These are phyloP conservation scores for Eilema sororculum DNA, from an alignment of 2,888 invertebrate genomes.

Conservation along the genomic window DNA sequence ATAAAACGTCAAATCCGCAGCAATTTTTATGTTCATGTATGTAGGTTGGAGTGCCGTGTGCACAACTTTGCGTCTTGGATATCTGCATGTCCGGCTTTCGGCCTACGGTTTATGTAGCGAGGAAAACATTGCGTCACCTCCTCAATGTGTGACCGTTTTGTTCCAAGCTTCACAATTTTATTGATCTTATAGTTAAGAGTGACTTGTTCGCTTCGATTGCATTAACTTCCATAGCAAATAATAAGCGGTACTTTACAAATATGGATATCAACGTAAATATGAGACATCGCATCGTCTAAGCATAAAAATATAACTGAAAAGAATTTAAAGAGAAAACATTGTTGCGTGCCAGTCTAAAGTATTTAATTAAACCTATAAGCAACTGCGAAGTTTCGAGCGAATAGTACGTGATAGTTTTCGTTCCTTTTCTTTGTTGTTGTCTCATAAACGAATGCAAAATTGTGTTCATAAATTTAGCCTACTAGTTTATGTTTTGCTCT, in stretches of 20 bases:
- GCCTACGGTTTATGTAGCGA: conserved; percentile 71
- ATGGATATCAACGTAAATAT: background rate
- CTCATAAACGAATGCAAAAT: conserved; percentile 4
- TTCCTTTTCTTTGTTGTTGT: background rate
- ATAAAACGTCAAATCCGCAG: conserved; percentile 69
- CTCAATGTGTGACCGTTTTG: conserved; percentile 58
- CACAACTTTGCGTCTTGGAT: conserved; percentile 72
- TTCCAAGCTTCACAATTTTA: conserved; percentile 51
- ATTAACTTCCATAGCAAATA: background rate
- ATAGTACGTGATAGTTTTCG: background rate
- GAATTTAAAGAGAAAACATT: too few relatives aligned
- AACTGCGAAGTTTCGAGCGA: background rate
- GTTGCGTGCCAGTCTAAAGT: too few relatives aligned
- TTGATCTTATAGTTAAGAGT: conserved; percentile 47
- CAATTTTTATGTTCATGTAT: conserved; percentile 78
- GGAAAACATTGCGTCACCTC: conserved; percentile 80
- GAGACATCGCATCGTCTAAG: background rate
- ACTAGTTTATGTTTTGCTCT: conserved; percentile 47
- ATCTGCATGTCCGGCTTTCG: conserved; percentile 77
- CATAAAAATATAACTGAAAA: background rate
- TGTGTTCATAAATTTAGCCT: conserved; percentile 36
- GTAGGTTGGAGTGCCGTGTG: conserved; percentile 84
- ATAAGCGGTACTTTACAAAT: background rate
- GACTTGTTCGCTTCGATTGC: conserved; percentile 34
- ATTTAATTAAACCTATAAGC: background rate